Base-by-base conservation (phyloP, 2,888 invertebrate genomes). In the Tanypteryx hageni region DNA sequence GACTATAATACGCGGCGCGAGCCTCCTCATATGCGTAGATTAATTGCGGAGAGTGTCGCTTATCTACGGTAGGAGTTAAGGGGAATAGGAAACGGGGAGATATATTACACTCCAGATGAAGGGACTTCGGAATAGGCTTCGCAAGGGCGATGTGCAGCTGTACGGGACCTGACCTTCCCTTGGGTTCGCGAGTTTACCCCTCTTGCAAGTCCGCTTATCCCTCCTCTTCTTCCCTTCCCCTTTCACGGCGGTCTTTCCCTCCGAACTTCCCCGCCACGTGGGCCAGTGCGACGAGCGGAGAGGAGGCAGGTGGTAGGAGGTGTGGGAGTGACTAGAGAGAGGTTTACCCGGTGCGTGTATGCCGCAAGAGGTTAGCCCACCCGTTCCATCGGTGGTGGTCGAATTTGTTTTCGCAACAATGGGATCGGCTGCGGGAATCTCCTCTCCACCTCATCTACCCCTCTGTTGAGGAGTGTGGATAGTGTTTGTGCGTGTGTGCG, bases 141-240 rank as follows among this genome's bases (percentile, higher is more conserved):
- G 76, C 68, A 68, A 68, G 68, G 68, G 68, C 68, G 18, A 9
- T 13, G 76, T 44, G 76, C 76, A 76, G 76, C 76, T 76, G 76
- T 27, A 76, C 76, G 22, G 76, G 22, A 76, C 27, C 76, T 76
- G 76, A 76, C 76, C 76, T 76, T 76, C 76, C 76, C 76, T 76
- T 76, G 76, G 27, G 76, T 76, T 14, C 18, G 76, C 76, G 11
- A 27, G 10, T 76, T 76, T 76, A 14, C 76, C 76, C 76, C 76
- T 27, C 27, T 27, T 76, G 76, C 18, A 76, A 27, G 10, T 11
- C 22, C 27, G 22, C 76, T 27, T 27, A n/a, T 18, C 18, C 27
- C 76, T 44, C 44, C 44, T 44, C 44, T 5, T 44, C 44, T 22
- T 27, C 76, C 10, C 44, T 22, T 27, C 76, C 10, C 76, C 16